These are phyloP conservation scores for Amphimedon queenslandica DNA, from an alignment of 37 sponge, comb jelly and placozoan species.

Conservation along the genomic window DNA sequence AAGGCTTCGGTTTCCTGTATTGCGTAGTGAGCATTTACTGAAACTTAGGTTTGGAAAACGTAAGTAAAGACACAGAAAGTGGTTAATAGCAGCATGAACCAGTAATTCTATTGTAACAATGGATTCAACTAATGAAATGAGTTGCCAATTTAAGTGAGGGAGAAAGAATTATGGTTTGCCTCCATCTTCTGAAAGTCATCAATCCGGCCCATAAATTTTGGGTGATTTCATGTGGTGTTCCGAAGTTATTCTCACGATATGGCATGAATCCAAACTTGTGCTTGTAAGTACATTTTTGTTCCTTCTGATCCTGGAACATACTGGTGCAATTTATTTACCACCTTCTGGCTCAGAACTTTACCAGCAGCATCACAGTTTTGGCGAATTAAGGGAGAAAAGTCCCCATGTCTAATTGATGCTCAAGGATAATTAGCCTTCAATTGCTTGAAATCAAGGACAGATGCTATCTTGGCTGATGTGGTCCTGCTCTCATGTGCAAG, in stretches of 20 bases:
- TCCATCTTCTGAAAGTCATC: constrained; percentile 7
- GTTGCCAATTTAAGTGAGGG: background rate
- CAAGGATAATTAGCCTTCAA: no score
- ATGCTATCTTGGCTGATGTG: no score
- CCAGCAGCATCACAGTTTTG: constrained; percentile 24
- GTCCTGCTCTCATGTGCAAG: no score
- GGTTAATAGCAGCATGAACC: constrained; percentile 22
- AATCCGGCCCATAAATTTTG: background rate
- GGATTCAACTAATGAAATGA: background rate
- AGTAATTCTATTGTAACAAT: constrained; percentile 14
- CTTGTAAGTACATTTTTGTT: constrained; percentile 18
- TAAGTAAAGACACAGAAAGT: background rate
- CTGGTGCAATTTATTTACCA: background rate
- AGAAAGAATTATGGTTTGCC: background rate
- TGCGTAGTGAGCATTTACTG: background rate
- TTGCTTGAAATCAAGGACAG: no score
- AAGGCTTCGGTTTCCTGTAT: constrained; percentile 17
- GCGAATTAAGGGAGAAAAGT: no score
- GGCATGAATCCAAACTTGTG: constrained; percentile 12
- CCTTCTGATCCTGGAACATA: constrained; percentile 11
- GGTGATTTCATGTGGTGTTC: constrained; percentile 10
- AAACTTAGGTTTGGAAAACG: background rate
- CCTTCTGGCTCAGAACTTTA: background rate
- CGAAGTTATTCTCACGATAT: constrained; percentile 10
- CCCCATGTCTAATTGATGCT: no score